Conservation (phyloP, 2,797 vertebrate genomes). For the Anabacerthia variegaticeps region DNA sequence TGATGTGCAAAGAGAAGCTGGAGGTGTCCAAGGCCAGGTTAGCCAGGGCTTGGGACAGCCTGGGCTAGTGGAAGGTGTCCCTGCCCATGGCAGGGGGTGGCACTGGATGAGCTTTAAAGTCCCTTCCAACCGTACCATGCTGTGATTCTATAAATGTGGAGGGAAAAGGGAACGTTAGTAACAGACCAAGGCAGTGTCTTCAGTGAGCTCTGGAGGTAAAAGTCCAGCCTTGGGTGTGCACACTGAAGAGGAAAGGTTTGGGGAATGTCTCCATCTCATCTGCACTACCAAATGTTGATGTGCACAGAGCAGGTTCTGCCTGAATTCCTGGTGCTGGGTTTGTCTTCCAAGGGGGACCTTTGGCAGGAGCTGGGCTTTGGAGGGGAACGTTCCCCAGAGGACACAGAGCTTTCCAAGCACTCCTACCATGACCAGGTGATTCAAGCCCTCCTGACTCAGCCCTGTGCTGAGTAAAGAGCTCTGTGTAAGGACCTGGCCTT, state of each 20-base stretch:
- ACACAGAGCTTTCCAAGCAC: background rate
- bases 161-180: background rate
- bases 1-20: background rate
- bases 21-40: background rate
- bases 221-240: background rate
- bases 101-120: background rate
- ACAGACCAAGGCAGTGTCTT: background rate
- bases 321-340: background rate
- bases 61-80: background rate
- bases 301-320: background rate
- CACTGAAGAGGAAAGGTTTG: background rate
- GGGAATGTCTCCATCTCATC: background rate
- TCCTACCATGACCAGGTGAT: rapidly evolving
- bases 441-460: background rate
- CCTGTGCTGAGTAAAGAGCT: rapidly evolving
- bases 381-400: background rate
- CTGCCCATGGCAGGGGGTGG: background rate
- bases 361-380: background rate
- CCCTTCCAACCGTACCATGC: background rate
- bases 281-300: background rate
- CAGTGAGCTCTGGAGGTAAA: background rate
- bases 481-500: background rate
- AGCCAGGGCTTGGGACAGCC: background rate
- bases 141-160: background rate
- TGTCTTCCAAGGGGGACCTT: background rate